Evolutionary conservation across 2,797 vertebrate genomes (phyloP).

Genomic region (Aphelocoma californica): DNA sequence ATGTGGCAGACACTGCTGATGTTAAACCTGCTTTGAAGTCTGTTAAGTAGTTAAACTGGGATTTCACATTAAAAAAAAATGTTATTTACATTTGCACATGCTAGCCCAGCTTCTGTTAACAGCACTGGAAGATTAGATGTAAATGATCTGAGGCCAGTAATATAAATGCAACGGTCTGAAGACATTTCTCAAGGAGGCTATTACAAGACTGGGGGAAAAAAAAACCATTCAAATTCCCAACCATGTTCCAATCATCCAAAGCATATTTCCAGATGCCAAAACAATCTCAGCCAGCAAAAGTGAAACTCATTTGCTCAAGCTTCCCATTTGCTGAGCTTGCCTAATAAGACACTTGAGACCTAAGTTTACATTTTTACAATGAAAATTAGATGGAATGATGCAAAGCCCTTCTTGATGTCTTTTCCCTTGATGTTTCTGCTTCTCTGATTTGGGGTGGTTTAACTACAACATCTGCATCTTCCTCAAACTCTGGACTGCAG

Average conservation of each 20-base stretch:
- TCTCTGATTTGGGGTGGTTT: constrained; percentile 17
- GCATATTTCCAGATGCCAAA: constrained; percentile 46
- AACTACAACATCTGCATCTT: neutral
- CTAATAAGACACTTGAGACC: constrained; percentile 66
- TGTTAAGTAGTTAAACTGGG: constrained; percentile 48
- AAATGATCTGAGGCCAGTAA: constrained; percentile 36
- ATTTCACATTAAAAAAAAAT: constrained; percentile 33
- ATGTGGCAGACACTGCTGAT: neutral
- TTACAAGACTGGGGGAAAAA: neutral
- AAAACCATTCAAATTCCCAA: neutral
- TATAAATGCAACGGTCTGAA: constrained; percentile 31
- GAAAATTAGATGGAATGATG: constrained; percentile 52
- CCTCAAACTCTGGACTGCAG: neutral
- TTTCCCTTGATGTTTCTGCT: neutral
- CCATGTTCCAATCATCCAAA: constrained; percentile 12
- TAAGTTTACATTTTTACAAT: constrained; percentile 52
- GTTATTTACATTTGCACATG: constrained; percentile 54
- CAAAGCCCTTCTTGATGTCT: neutral
- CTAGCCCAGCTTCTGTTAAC: constrained; percentile 41
- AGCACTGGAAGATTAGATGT: constrained; percentile 19
- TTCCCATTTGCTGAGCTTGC: constrained; percentile 53
- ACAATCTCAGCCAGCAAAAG: constrained; percentile 44
- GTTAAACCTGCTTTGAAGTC: constrained; percentile 40
- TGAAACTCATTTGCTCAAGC: constrained; percentile 43
- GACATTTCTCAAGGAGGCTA: constrained; percentile 46